phyloP scores from a whole-genome alignment of 2,888 invertebrate species.

The Mythimna vitellina region DNA sequence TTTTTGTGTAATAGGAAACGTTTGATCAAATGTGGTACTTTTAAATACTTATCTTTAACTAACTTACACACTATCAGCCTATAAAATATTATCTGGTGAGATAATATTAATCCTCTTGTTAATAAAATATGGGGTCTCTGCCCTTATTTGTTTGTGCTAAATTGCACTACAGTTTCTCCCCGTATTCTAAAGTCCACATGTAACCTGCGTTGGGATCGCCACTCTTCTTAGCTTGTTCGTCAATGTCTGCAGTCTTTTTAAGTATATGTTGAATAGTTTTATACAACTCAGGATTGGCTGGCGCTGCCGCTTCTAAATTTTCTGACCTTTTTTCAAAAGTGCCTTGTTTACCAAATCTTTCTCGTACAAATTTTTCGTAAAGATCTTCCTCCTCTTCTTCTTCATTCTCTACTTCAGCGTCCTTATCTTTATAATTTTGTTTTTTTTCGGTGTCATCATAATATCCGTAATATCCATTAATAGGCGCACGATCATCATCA shows the following conservation, averaged over 20 bases:
- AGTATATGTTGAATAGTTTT: conserved; percentile 80
- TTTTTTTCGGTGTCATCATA: conserved; percentile 65
- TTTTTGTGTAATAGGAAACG: not conserved
- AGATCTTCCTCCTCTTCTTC: conserved; percentile 78
- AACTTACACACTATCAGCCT: conserved; percentile 57
- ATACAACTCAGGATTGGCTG: conserved; percentile 77
- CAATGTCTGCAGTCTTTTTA: conserved; percentile 82
- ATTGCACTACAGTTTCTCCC: conserved; percentile 78
- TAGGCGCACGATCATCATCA: conserved; percentile 62
- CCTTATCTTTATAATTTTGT: conserved; percentile 72
- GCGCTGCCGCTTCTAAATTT: conserved; percentile 71
- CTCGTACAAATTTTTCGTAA: conserved; percentile 87
- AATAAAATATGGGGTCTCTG: not conserved
- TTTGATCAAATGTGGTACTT: not conserved
- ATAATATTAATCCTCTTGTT: conserved; percentile 35
- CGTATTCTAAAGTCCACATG: conserved; percentile 90
- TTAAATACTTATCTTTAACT: conserved; percentile 21
- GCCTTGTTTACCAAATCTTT: conserved; percentile 84
- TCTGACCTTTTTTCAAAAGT: conserved; percentile 80
- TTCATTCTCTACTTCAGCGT: conserved; percentile 70
- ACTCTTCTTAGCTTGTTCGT: conserved; percentile 82
- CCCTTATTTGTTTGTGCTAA: not conserved
- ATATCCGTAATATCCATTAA: conserved; percentile 65
- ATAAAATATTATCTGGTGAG: conserved; percentile 38
- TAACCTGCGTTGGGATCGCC: conserved; percentile 87